phyloP scores from a whole-genome alignment of 2,113 vertebrate genomes.

The Pseudorectes ferrugineus region DNA sequence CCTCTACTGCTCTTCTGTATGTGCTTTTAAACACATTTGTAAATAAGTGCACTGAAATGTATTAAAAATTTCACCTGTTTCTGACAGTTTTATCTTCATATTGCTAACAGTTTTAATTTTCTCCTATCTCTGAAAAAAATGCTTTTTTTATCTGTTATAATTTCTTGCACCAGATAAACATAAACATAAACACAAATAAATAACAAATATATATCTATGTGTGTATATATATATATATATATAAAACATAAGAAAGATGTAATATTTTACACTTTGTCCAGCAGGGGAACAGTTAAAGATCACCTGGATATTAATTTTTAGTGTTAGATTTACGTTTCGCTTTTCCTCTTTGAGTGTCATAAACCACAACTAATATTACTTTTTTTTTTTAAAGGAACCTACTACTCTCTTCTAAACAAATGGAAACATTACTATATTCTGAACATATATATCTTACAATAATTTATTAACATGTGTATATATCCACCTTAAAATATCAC shows the following conservation, averaged over 20 bases:
- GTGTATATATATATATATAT: background rate
- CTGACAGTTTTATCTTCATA: background rate
- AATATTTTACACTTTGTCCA: background rate
- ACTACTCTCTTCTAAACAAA: background rate
- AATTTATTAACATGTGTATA: rapidly evolving
- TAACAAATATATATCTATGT: no score
- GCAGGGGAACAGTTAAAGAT: background rate
- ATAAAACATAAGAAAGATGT: background rate
- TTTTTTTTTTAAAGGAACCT: background rate
- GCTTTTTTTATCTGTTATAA: rapidly evolving
- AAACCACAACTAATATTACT: background rate
- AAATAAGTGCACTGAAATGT: background rate
- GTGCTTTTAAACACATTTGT: background rate
- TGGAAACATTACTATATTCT: background rate
- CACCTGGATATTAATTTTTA: background rate
- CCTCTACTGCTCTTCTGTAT: background rate
- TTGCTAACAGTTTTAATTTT: background rate
- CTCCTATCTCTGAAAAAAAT: background rate
- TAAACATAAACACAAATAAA: no score
- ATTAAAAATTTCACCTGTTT: background rate
- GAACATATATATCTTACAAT: background rate
- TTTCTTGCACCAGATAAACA: background rate
- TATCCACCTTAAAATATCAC: background rate
- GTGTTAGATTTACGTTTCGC: background rate
- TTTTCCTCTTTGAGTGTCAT: background rate